A percentile compares a stretch with the other conserved stretches of the same genome.
Evolutionary conservation across 2,888 invertebrate species (phyloP).

Genomic region (Tetragonisca angustula): DNA sequence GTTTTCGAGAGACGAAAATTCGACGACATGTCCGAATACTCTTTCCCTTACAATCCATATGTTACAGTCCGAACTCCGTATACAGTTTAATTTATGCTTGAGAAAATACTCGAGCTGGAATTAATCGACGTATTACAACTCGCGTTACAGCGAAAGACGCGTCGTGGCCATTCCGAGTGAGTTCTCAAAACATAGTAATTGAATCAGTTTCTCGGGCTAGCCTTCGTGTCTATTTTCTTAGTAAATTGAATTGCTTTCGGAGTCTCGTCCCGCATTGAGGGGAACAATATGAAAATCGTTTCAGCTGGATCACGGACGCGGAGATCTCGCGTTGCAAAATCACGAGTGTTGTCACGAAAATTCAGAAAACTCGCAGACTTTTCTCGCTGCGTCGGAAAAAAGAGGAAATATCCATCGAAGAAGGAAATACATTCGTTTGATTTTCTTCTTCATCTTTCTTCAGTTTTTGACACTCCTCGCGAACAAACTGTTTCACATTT

Average conservation of each 20-base stretch:
- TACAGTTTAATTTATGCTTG: not conserved
- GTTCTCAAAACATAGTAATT: conserved; percentile 20
- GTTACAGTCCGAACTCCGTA: too few relatives aligned
- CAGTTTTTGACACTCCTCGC: too few relatives aligned
- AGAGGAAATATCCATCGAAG: too few relatives aligned
- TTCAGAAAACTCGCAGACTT: too few relatives aligned
- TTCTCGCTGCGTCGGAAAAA: too few relatives aligned
- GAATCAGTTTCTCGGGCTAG: conserved; percentile 15
- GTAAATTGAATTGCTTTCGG: conserved; percentile 20
- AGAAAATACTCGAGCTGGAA: too few relatives aligned
- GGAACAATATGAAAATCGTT: not conserved
- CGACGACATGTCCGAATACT: not conserved
- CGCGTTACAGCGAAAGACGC: not conserved
- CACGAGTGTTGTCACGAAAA: not conserved
- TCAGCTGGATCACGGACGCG: too few relatives aligned
- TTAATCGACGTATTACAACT: too few relatives aligned
- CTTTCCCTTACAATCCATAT: not conserved
- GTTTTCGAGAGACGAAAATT: not conserved
- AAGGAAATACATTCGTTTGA: too few relatives aligned
- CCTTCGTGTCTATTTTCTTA: conserved; percentile 31
- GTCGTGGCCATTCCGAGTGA: not conserved
- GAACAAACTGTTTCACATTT: too few relatives aligned
- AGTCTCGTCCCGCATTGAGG: not conserved
- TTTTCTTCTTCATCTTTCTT: too few relatives aligned
- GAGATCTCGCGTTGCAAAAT: not conserved